phyloP scores from a whole-genome alignment of 2,113 vertebrate species.

The Ptychochromis oligacanthus region DNA sequence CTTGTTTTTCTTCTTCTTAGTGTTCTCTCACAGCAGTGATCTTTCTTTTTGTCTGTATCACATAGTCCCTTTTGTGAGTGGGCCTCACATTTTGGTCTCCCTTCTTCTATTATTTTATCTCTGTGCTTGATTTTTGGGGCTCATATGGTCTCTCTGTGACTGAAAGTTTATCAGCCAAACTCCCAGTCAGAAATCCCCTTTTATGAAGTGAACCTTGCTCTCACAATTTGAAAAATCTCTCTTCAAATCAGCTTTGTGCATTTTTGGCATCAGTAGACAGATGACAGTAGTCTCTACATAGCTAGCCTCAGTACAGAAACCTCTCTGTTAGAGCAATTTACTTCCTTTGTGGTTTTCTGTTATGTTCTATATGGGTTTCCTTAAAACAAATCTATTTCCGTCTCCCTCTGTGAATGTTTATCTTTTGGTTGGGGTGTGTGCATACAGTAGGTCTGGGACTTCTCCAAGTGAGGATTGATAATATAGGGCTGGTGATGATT shows the following conservation, averaged over 20 bases:
- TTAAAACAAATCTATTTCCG: slow-evolving; percentile 43
- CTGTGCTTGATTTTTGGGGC: neutral
- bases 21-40: neutral
- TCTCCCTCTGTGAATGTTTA: slow-evolving; percentile 25
- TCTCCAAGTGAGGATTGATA: slow-evolving; percentile 2
- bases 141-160: slow-evolving; percentile 16
- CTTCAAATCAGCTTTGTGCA: slow-evolving; percentile 57
- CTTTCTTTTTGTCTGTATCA: neutral
- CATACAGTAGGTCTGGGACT: slow-evolving; percentile 11
- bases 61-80: neutral
- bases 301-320: slow-evolving; percentile 44
- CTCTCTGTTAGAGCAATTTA: slow-evolving; percentile 49
- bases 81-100: neutral
- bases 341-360: slow-evolving; percentile 65
- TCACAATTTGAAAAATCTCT: slow-evolving; percentile 65
- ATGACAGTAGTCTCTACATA: slow-evolving; percentile 63
- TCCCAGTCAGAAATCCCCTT: slow-evolving; percentile 43
- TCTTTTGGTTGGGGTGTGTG: slow-evolving; percentile 17
- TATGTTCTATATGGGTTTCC: slow-evolving; percentile 32
- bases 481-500: slow-evolving; percentile 11
- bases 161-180: slow-evolving; percentile 33
- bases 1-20: neutral
- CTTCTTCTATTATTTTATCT: neutral
- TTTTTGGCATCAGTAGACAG: slow-evolving; percentile 65
- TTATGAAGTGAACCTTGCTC: slow-evolving; percentile 44